Conservation (phyloP, 2,797 vertebrate species). For the Xiphophorus birchmanni region DNA sequence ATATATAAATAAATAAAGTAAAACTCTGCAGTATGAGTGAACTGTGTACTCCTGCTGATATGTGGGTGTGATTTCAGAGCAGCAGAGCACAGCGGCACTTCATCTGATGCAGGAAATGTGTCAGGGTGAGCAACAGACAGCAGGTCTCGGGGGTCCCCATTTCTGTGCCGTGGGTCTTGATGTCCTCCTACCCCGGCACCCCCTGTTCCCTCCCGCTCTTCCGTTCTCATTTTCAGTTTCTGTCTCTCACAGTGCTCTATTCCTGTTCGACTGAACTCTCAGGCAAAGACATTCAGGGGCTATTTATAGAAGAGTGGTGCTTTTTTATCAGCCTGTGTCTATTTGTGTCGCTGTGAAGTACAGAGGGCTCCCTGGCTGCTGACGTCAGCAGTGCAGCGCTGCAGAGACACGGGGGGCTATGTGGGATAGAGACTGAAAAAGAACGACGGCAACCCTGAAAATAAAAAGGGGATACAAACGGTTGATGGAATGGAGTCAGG, state of each 20-base stretch:
- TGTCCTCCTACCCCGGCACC: conserved; percentile 37
- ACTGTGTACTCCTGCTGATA: conserved; percentile 54
- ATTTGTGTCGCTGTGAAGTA: conserved; percentile 83
- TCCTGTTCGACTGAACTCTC: conserved; percentile 78
- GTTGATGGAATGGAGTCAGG: conserved; percentile 16
- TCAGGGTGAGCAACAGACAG: conserved; percentile 68
- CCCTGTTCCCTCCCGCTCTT: conserved; percentile 16
- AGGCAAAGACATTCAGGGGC: conserved; percentile 73
- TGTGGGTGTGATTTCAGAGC: conserved; percentile 57
- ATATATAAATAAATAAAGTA: conserved; percentile 17
- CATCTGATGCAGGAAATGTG: conserved; percentile 70
- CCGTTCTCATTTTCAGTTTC: conserved; percentile 14
- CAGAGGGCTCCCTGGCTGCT: conserved; percentile 85
- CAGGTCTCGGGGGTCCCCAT: conserved; percentile 53
- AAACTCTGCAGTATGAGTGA: conserved; percentile 37
- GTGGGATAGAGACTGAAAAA: conserved; percentile 25
- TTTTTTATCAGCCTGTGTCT: conserved; percentile 83
- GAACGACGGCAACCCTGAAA: conserved; percentile 25
- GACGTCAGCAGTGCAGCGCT: conserved; percentile 81
- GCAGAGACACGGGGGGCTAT: conserved; percentile 68
- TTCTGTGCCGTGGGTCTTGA: conserved; percentile 32
- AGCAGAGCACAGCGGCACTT: conserved; percentile 51
- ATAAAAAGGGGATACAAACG: conserved; percentile 49
- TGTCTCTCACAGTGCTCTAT: conserved; percentile 45
- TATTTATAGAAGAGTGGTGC: conserved; percentile 82